phyloP scores from a whole-genome alignment of 2,888 invertebrate species.

The Eristalinus sepulchralis region DNA sequence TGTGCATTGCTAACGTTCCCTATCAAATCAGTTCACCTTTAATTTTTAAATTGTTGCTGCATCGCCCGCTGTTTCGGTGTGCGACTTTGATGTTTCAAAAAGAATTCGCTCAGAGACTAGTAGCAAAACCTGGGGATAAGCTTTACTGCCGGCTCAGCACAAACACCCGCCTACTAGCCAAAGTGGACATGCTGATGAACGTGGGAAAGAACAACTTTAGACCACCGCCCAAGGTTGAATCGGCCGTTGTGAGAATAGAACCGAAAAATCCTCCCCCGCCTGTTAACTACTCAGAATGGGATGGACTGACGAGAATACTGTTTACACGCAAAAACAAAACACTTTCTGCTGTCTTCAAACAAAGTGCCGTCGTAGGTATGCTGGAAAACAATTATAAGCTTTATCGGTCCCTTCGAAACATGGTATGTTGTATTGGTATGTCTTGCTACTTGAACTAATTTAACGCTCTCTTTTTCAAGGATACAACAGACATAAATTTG shows the following conservation, averaged over 20 bases:
- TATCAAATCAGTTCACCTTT: constrained; percentile 99
- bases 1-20: constrained; percentile 99
- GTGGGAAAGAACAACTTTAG: constrained; percentile 98
- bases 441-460: no score
- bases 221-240: constrained; percentile 99
- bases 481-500: constrained; percentile 90
- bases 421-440: constrained; percentile 82
- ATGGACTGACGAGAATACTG: constrained; percentile 96
- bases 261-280: constrained; percentile 98
- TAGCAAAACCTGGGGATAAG: constrained; percentile 98
- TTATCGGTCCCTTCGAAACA: constrained; percentile 93
- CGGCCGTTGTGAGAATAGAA: constrained; percentile 98
- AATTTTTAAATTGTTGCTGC: constrained; percentile 95
- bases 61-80: constrained; percentile 92
- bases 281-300: constrained; percentile 98
- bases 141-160: constrained; percentile 97
- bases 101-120: constrained; percentile 98
- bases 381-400: constrained; percentile 95
- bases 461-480: constrained; percentile 83
- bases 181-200: constrained; percentile 98
- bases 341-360: constrained; percentile 93
- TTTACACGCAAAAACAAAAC: constrained; percentile 99
- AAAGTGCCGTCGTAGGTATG: constrained; percentile 89
- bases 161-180: constrained; percentile 96
- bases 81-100: constrained; percentile 99